Percentiles rank a stretch among this genome's conserved stretches.
Evolutionary conservation across 1,140 invertebrate species (phyloP).

Genomic region (Pollicipes pollicipes): DNA sequence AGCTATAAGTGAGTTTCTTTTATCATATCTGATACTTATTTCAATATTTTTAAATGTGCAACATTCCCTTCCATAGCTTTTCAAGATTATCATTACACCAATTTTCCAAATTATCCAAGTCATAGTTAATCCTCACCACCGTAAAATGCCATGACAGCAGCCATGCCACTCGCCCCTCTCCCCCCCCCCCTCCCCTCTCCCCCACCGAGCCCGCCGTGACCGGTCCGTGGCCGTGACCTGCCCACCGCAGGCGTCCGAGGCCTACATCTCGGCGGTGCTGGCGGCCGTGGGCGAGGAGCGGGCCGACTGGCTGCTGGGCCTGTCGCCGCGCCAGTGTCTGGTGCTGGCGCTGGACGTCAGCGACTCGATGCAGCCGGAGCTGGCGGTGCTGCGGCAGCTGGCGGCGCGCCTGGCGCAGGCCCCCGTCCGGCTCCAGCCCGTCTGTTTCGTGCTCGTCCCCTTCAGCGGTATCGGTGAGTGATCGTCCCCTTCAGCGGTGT

Average conservation of each 20-base stretch:
- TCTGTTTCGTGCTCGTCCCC: constrained; percentile 11
- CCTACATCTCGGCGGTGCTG: constrained; percentile 12
- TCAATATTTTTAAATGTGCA: no score
- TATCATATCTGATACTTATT: no score
- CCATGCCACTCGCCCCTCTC: no score
- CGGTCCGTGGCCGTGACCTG: no score
- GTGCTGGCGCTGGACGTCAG: constrained; percentile 15
- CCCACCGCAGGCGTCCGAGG: constrained; percentile 12
- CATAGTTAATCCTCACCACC: no score
- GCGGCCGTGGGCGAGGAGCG: constrained; percentile 13
- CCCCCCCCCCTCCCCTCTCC: neutral
- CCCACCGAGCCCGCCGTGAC: neutral
- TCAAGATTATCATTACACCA: no score
- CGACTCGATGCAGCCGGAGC: constrained; percentile 11
- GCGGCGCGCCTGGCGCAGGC: constrained; percentile 10
- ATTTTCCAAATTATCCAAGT: no score
- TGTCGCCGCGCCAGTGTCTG: constrained; percentile 14
- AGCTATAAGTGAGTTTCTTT: no score
- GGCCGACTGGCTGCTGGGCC: constrained; percentile 13
- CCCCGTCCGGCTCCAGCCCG: constrained; percentile 6
- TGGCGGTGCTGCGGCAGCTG: constrained; percentile 8
- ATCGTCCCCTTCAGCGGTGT: no score
- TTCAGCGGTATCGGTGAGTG: constrained; percentile 13
- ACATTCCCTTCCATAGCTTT: no score
- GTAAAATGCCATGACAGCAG: no score